These are phyloP conservation scores for Dilophus febrilis DNA, from an alignment of 2,888 invertebrate genomes.

Conservation along the genomic window DNA sequence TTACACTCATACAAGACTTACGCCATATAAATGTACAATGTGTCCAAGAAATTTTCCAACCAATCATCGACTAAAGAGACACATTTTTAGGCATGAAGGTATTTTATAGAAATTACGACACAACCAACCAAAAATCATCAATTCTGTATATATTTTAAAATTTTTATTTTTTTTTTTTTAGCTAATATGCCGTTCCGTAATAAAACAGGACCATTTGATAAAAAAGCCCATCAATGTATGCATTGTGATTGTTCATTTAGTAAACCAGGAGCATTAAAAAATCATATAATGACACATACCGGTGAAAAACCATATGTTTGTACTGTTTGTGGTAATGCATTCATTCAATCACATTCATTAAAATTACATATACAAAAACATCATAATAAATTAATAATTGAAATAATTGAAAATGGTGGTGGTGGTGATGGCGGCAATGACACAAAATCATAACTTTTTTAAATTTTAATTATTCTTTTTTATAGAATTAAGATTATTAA, in stretches of 20 bases:
- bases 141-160: no score
- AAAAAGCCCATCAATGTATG: conserved; percentile 24
- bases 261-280: conserved; percentile 26
- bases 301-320: conserved; percentile 27
- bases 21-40: conserved; percentile 8
- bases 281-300: conserved; percentile 27
- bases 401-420: no score
- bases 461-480: no score
- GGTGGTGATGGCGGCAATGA: no score
- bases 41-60: conserved; percentile 8
- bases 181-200: conserved; percentile 17
- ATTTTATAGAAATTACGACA: no score
- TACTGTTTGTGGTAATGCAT: conserved; percentile 22
- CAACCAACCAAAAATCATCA: no score
- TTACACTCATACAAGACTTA: conserved; percentile 6
- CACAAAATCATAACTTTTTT: no score
- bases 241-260: conserved; percentile 25
- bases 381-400: no score
- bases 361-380: conserved; percentile 25
- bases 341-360: conserved; percentile 24
- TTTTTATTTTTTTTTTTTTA: no score
- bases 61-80: conserved; percentile 18
- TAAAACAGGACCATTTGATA: conserved; percentile 25
- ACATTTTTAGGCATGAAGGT: conserved; percentile 26
- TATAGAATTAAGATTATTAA: no score